Percentiles rank a stretch among this genome's conserved stretches.
phyloP scores from a whole-genome alignment of 2,113 vertebrate genomes.

The Daubentonia madagascariensis region DNA sequence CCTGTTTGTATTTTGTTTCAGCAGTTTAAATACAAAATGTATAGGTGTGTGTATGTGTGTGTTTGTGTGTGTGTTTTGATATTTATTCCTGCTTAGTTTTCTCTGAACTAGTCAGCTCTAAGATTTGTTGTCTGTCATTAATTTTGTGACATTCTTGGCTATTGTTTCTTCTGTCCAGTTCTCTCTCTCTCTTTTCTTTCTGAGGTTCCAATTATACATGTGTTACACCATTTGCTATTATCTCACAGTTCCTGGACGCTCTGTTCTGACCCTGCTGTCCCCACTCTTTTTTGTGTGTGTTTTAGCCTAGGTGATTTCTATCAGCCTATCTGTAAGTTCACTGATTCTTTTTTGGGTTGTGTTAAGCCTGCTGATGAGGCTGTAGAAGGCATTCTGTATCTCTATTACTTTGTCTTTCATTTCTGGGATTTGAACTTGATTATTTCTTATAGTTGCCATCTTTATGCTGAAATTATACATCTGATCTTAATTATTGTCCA shows the following conservation, averaged over 20 bases:
- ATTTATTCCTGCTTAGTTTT: background rate
- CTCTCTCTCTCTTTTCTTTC: background rate
- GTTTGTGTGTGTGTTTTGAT: background rate
- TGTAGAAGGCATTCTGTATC: background rate
- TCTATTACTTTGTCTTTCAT: background rate
- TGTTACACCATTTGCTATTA: background rate
- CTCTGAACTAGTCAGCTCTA: background rate
- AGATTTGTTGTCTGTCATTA: background rate
- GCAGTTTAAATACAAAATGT: background rate
- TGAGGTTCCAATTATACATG: background rate
- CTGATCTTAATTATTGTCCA: background rate
- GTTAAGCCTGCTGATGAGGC: background rate
- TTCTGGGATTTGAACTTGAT: background rate
- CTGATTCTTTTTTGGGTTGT: background rate
- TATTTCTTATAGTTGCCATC: background rate
- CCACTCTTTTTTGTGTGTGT: no score
- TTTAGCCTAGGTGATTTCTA: background rate
- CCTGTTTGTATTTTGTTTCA: background rate
- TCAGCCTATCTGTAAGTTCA: background rate
- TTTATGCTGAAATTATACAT: background rate
- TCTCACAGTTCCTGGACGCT: background rate
- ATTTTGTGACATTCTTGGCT: background rate
- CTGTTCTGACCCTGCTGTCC: background rate
- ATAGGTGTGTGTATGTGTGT: background rate
- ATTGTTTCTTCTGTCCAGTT: background rate